Base-by-base conservation (phyloP, 1,140 invertebrate species). In the Steinernema feltiae region DNA sequence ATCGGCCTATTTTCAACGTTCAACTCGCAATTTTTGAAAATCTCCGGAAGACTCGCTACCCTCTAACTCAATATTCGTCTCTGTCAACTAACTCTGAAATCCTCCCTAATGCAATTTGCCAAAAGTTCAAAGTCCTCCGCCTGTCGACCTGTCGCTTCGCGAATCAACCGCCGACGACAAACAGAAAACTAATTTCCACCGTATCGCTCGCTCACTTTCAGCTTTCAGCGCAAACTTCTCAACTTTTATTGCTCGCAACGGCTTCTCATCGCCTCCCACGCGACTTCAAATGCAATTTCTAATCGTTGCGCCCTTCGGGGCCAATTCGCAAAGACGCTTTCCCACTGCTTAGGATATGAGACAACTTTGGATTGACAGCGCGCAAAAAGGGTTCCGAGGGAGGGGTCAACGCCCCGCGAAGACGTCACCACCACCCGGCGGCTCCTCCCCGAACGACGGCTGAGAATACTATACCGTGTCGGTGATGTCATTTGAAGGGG, bases 381-480 rank as follows among this genome's bases (percentile, higher is more conserved):
- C 12, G 12, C 7, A 7, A 63, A 63, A 63, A 63, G 24, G 53
- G 53, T 27, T 7, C 53, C 24, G 15, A 27, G 53, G 53, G 15
- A 27, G 24, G 53, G 53, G 53, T 7, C 7, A 21, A 21, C 15
- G 53, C 53, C 3, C 24, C 7, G 53, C 15, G 53, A 63, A 12
- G 53, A 63, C 53, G 53, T 63, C 53, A 63, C 53, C 7, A 27
- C 53, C 24, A 7, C 53, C 24, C 53, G n/a, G n/a, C n/a, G n/a
- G n/a, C 53, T 21, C 24, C 24, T 7, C 53, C 35, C 35, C 35
- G 18, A 41, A 7, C 7, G 35, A 18, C 53, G 53, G 7, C 53
- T 63, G 53, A 63, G 53, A 63, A 63, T 63, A 63, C 53, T 63
- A 63, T 63, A 63, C 53, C 53, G n/a, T n/a, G n/a, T n/a, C 53